These are phyloP conservation scores for Lasioglossum oenotherae DNA, from an alignment of 2,888 invertebrate genomes.

Conservation along the genomic window DNA sequence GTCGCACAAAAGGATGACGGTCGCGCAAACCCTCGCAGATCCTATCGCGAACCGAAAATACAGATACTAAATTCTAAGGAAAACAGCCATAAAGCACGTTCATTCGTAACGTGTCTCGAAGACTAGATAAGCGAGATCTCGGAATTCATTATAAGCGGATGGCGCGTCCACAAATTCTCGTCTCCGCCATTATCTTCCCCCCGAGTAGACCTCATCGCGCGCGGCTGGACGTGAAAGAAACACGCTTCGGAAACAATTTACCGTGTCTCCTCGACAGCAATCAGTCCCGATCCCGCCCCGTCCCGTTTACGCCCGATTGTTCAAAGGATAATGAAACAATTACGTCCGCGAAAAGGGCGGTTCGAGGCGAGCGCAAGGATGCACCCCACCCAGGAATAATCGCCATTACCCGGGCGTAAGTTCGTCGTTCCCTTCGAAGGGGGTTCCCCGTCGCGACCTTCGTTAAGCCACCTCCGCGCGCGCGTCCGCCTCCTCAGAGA, in stretches of 20 bases:
- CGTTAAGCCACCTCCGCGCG: constrained; percentile 62
- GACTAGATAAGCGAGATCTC: constrained; percentile 2
- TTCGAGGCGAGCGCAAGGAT: constrained; percentile 12
- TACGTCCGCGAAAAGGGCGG: constrained; percentile 26
- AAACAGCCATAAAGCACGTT: background rate
- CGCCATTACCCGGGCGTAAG: constrained; percentile 50
- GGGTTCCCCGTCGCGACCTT: constrained; percentile 42
- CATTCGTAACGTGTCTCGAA: background rate
- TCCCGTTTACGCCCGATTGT: constrained; percentile 31
- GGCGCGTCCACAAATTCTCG: background rate
- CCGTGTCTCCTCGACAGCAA: constrained; percentile 14
- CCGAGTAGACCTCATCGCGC: background rate
- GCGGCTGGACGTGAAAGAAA: constrained; percentile 1
- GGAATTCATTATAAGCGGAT: constrained; percentile 1
- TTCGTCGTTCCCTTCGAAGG: constrained; percentile 25
- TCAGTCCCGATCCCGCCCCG: constrained; percentile 11
- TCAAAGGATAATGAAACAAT: constrained; percentile 45
- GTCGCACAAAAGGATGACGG: background rate
- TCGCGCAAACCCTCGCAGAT: background rate
- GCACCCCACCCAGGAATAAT: constrained; percentile 46
- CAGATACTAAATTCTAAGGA: background rate
- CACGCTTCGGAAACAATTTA: constrained; percentile 17
- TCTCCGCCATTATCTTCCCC: background rate
- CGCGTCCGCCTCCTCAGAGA: constrained; percentile 61
- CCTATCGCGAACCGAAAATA: background rate